Conservation (phyloP, 2,797 vertebrate species). For the Onychomys leucogaster region DNA sequence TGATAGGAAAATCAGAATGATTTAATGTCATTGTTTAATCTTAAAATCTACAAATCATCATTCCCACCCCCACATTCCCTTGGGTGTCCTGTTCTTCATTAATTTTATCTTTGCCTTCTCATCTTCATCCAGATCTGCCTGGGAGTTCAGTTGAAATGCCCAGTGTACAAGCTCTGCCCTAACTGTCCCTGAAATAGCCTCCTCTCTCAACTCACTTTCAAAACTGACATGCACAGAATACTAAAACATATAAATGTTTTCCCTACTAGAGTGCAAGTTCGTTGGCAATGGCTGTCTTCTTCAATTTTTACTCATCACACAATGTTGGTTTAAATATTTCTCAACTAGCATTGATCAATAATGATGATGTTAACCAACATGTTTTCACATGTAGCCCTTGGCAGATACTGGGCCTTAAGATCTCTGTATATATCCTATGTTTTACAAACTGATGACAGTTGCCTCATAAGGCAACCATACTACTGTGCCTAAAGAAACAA, state of each 20-base stretch:
- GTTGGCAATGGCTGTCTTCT: background rate
- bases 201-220: background rate
- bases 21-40: background rate
- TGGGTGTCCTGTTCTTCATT: background rate
- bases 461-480: background rate
- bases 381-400: background rate
- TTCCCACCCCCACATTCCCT: background rate
- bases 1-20: background rate
- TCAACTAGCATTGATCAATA: background rate
- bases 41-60: background rate
- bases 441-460: background rate
- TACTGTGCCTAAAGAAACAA: background rate
- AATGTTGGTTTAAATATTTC: background rate
- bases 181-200: background rate
- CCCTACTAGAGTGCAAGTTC: background rate
- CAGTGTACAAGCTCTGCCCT: background rate
- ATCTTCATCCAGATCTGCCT: background rate
- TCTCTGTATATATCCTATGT: background rate
- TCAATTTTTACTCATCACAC: background rate
- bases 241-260: too few species aligned
- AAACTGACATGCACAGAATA: accelerated
- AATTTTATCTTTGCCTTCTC: background rate
- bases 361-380: background rate
- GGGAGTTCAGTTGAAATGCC: accelerated
- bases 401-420: background rate